Conservation (phyloP, 2,888 invertebrate genomes). For the Agriopis aurantiaria region DNA sequence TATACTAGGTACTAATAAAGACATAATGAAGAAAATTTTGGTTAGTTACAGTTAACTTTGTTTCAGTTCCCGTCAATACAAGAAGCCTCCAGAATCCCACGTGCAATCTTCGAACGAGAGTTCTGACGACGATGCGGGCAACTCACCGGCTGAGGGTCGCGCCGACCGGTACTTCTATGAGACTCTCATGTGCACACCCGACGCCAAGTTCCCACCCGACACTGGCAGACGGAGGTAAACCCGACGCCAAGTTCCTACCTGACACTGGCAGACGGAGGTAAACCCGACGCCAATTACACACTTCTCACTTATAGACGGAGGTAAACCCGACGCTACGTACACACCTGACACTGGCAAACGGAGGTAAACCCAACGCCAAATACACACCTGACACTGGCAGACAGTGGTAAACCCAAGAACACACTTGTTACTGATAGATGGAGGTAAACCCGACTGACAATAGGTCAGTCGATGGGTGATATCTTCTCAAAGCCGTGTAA, state of each 20-base stretch:
- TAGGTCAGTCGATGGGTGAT: no score
- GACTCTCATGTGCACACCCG: conserved; percentile 72
- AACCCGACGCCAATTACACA: background rate
- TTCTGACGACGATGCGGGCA: conserved; percentile 65
- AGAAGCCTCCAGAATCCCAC: conserved; percentile 62
- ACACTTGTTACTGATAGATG: no score
- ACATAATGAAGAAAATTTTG: background rate
- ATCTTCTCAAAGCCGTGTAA: no score
- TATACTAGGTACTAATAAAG: no score
- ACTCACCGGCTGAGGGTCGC: conserved; percentile 62
- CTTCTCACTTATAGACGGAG: background rate
- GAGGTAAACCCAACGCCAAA: background rate
- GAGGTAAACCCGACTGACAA: background rate
- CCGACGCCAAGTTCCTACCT: background rate
- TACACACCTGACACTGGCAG: background rate
- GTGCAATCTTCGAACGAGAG: conserved; percentile 71
- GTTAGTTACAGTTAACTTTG: background rate
- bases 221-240: conserved; percentile 38
- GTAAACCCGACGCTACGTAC: background rate
- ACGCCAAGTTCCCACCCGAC: conserved; percentile 61
- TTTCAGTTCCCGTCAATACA: conserved; percentile 60
- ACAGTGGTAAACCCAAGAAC: no score
- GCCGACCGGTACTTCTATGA: conserved; percentile 77
- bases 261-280: background rate
- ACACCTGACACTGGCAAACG: no score